Conservation (phyloP, 2,888 invertebrate genomes). For the Hedya salicella region DNA sequence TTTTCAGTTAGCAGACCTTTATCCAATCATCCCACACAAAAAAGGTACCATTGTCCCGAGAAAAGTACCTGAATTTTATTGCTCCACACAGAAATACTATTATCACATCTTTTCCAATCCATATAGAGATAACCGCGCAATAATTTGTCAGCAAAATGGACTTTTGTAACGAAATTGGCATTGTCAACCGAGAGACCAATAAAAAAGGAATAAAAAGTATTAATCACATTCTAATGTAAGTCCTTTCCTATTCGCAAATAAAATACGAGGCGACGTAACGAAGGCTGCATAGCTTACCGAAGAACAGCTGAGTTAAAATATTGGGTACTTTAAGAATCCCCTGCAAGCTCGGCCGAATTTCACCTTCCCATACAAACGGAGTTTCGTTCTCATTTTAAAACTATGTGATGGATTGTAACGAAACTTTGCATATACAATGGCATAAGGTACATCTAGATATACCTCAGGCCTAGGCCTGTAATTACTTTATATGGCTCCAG, state of each 20-base stretch:
- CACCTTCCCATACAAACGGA: too few species aligned
- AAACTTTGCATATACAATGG: too few species aligned
- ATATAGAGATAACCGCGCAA: slow-evolving; percentile 11
- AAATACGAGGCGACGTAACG: slow-evolving; percentile 33
- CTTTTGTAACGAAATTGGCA: slow-evolving; percentile 20
- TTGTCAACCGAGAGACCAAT: slow-evolving; percentile 34
- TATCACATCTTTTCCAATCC: slow-evolving; percentile 14
- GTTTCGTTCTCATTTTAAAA: too few species aligned
- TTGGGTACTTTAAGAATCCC: too few species aligned
- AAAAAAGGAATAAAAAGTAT: slow-evolving; percentile 40
- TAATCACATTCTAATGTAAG: slow-evolving; percentile 40
- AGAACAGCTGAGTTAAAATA: slow-evolving; percentile 13
- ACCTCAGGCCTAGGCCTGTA: too few species aligned
- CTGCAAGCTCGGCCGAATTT: too few species aligned
- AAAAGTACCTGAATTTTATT: slow-evolving; percentile 2
- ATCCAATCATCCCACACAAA: neutral
- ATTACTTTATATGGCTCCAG: too few species aligned
- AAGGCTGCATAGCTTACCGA: neutral
- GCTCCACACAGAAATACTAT: neutral
- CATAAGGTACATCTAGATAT: too few species aligned
- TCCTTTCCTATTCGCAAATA: slow-evolving; percentile 34
- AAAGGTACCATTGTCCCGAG: too few species aligned
- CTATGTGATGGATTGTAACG: too few species aligned
- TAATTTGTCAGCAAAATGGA: slow-evolving; percentile 21
- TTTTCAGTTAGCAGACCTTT: neutral